Evolutionary conservation across 2,797 vertebrate genomes (phyloP).

Genomic region (Arctocebus calabarensis): DNA sequence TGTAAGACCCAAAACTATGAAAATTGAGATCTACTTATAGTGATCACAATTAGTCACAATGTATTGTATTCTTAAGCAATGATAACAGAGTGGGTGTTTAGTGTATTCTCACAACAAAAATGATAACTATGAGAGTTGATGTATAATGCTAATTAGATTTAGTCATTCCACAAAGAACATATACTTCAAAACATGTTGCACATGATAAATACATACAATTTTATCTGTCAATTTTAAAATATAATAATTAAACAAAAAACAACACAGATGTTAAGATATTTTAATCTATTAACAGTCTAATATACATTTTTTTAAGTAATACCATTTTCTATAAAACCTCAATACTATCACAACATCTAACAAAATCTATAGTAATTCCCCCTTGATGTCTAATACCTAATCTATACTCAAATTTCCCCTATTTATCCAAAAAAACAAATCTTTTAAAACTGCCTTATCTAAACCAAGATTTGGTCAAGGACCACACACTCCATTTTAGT

Average conservation of each 20-base stretch:
- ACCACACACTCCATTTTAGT: not conserved
- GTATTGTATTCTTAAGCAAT: not conserved
- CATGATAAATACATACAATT: not conserved
- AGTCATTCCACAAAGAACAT: not conserved
- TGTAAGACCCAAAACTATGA: not conserved
- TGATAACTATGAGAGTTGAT: not conserved
- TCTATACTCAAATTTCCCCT: not conserved
- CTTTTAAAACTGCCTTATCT: not conserved
- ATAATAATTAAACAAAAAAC: not conserved
- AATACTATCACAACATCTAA: not conserved
- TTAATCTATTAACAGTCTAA: not conserved
- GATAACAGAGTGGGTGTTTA: not conserved
- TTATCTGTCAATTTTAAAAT: not conserved
- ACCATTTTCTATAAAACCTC: not conserved
- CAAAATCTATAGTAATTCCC: not conserved
- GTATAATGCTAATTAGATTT: not conserved
- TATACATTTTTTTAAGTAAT: not conserved
- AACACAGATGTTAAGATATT: not conserved
- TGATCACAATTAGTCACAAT: not conserved
- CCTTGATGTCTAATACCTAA: not conserved
- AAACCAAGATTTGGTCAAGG: constrained; percentile 21
- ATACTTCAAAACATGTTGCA: not conserved
- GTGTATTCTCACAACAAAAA: not conserved
- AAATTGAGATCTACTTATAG: not conserved
- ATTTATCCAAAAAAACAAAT: not conserved